A percentile compares a stretch with the other conserved stretches of the same genome.
These are phyloP conservation scores for Ophiodon elongatus DNA, from an alignment of 2,113 vertebrate genomes.

Conservation along the genomic window DNA sequence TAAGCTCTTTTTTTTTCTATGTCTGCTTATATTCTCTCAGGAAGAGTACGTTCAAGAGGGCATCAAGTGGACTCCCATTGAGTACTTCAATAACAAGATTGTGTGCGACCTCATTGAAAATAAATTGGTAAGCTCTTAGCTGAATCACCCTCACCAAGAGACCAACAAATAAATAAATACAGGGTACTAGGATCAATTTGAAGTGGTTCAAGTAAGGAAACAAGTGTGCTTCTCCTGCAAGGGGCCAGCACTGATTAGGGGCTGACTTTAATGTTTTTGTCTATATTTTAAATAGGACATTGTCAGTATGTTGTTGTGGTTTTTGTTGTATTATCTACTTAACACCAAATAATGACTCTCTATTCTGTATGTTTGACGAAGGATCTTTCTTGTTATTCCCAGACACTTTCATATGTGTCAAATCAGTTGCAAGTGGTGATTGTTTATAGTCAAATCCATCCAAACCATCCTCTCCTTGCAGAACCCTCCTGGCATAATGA, in stretches of 20 bases:
- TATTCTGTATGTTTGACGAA: background rate
- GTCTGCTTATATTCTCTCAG: conserved; percentile 68
- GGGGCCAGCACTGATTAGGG: background rate
- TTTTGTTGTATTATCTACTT: background rate
- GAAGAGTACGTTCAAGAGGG: conserved; percentile 98
- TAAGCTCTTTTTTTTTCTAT: background rate
- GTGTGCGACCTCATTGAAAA: conserved; percentile 99
- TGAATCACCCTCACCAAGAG: background rate
- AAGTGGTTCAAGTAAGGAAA: background rate
- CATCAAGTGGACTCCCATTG: conserved; percentile 96
- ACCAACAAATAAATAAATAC: background rate
- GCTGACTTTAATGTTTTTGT: background rate
- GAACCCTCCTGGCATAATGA: conserved; percentile 97
- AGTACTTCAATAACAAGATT: conserved; percentile 99
- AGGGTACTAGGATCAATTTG: background rate
- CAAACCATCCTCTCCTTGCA: conserved; percentile 46
- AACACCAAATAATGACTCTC: background rate
- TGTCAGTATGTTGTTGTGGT: background rate
- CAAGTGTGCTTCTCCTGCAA: background rate
- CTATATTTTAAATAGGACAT: background rate
- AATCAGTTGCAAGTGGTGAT: conserved; percentile 3
- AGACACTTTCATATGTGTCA: background rate
- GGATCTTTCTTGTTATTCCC: background rate
- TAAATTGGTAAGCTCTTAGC: conserved; percentile 89
- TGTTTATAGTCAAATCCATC: background rate